Conservation (phyloP, 2,888 invertebrate species). For the Heteropelma amictum region DNA sequence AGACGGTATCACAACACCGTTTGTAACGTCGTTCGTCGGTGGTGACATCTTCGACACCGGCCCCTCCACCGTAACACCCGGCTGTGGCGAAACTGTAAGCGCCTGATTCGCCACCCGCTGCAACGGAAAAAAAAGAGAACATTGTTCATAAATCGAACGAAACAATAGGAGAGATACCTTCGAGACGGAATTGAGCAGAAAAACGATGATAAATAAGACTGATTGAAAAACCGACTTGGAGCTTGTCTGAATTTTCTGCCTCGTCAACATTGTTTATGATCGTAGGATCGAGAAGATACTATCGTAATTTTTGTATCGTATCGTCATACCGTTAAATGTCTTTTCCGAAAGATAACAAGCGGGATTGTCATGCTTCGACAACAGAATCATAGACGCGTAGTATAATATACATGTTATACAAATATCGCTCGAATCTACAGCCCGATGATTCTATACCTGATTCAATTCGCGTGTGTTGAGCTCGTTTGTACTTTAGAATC, state of each 20-base stretch:
- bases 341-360: slow-evolving; percentile 18
- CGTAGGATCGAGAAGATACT: background rate
- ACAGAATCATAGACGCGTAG: background rate
- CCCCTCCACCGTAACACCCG: slow-evolving; percentile 77
- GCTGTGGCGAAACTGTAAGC: slow-evolving; percentile 77
- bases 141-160: slow-evolving; percentile 17
- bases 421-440: no score
- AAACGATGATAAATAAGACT: background rate
- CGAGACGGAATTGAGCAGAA: slow-evolving; percentile 1
- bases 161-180: slow-evolving; percentile 7
- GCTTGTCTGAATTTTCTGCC: slow-evolving; percentile 20
- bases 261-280: slow-evolving; percentile 47
- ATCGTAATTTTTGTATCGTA: slow-evolving; percentile 7
- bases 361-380: slow-evolving; percentile 29
- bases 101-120: slow-evolving; percentile 77
- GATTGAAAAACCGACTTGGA: background rate
- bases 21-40: slow-evolving; percentile 81
- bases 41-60: slow-evolving; percentile 77
- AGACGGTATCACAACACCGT: slow-evolving; percentile 79
- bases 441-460: no score
- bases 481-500: no score
- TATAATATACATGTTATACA: background rate
- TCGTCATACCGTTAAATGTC: no score
- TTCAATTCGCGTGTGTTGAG: no score
- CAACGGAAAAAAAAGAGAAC: slow-evolving; percentile 60